phyloP scores from a whole-genome alignment of 2,113 vertebrate genomes.

The Calyptomena viridis region DNA sequence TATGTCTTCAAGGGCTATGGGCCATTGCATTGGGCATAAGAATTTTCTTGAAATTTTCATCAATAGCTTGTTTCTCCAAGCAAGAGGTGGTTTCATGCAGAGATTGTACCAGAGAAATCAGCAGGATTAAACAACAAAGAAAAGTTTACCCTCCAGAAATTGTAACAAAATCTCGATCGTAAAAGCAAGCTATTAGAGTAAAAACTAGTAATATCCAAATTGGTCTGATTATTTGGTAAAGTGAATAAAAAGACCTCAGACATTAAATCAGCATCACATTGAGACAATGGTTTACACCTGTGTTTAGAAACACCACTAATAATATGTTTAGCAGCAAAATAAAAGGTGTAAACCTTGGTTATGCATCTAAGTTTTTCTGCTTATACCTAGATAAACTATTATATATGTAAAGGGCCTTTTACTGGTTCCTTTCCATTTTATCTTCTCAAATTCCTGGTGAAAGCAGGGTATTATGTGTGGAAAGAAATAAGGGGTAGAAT shows the following conservation, averaged over 20 bases:
- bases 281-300: neutral
- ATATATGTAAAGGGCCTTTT: neutral
- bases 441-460: neutral
- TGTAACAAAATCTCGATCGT: neutral
- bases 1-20: neutral
- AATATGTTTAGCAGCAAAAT: neutral
- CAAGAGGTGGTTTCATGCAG: neutral
- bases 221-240: neutral
- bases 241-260: neutral
- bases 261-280: neutral
- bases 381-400: neutral
- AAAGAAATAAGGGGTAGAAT: neutral
- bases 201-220: neutral
- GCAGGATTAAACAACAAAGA: neutral
- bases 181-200: neutral
- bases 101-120: neutral
- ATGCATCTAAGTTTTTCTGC: neutral
- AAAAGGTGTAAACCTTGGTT: neutral
- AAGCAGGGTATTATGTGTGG: neutral
- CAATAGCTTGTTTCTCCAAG: neutral
- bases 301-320: neutral
- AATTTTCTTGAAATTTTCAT: slow-evolving; percentile 16
- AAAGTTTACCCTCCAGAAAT: neutral
- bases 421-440: neutral
- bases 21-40: neutral